Conservation (phyloP, 2,888 invertebrate genomes). For the Globia sparganii region DNA sequence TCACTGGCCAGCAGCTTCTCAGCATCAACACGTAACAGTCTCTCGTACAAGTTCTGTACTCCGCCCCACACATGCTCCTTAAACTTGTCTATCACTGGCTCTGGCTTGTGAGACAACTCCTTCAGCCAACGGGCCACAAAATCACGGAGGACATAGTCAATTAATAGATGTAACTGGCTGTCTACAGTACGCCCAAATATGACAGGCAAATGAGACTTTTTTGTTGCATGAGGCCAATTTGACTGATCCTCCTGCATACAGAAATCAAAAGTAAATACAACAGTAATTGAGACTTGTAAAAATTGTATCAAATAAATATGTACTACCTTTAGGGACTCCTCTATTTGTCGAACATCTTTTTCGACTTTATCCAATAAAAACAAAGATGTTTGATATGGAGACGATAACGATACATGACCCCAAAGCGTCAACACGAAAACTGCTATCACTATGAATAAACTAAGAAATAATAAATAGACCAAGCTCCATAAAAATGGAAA, state of each 20-base stretch:
- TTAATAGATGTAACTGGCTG: constrained; percentile 94
- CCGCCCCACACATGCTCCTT: constrained; percentile 96
- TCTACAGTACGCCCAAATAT: constrained; percentile 96
- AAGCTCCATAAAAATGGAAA: constrained; percentile 80
- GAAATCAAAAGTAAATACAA: constrained; percentile 24
- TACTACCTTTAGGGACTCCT: constrained; percentile 91
- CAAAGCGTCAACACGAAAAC: constrained; percentile 87
- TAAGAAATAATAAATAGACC: constrained; percentile 77
- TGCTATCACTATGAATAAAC: constrained; percentile 74
- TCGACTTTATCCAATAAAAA: constrained; percentile 91
- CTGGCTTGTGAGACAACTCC: constrained; percentile 92
- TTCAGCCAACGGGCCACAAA: constrained; percentile 94
- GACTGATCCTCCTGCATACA: constrained; percentile 82
- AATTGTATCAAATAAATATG: not conserved
- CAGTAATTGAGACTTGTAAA: not conserved
- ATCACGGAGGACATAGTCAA: constrained; percentile 95
- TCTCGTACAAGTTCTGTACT: constrained; percentile 93
- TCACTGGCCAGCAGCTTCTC: constrained; percentile 95
- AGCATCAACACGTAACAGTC: constrained; percentile 94
- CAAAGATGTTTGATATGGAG: constrained; percentile 91
- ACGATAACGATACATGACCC: constrained; percentile 92
- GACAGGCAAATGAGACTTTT: constrained; percentile 92
- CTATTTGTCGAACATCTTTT: constrained; percentile 91
- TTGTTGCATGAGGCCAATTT: constrained; percentile 82
- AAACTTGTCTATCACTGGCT: constrained; percentile 91